Evolutionary conservation across 2,113 vertebrate species (phyloP), one percentile per base, ranked within the genome.

Genomic region (Plecotus auritus): DNA sequence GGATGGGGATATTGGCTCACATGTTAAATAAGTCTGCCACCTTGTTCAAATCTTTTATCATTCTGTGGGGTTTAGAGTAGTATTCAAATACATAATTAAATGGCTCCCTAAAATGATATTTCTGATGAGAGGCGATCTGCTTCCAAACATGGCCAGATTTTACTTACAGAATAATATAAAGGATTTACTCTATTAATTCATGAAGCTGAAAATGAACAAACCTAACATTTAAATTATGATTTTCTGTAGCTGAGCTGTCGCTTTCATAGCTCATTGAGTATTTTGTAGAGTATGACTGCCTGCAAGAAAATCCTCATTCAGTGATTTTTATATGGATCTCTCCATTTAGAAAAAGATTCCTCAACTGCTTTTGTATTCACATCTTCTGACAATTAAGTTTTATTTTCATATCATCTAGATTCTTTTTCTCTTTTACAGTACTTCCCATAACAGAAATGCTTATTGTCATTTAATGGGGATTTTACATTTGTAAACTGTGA

Each of bases 141-240:
- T 98, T 98, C 97, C 95, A 98, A 98, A 97, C 94, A 96, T 95
- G 97, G 94, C 49, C 93, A 94, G 91, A 97, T 98, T 98, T 98
- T 97, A 95, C 93, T 97, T 98, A 98, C 94, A 73, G 67, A 95
- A 32, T 88, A 90, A 93, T 28, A 47, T 8, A 96, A 86, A 97
- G 56, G 84, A 98, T 96, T 96, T 97, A 96, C 95, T 96, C 97
- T 97, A 96, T 82, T 97, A 98, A 98, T 97, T 98, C 98, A 98
- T 37, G 64, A 90, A 95, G 97, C 96, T 96, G 97, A 98, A 98
- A 98, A 98, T 98, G 98, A 98, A 98, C 95, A 98, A 98, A 98
- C 76, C 95, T 93, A 98, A 98, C 95, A 97, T 98, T 97, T 96
- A 98, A 98, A 98, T 98, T 97, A 97, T 95, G 95, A 95, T 98